phyloP scores from a whole-genome alignment of 2,113 vertebrate genomes.

The Spheniscus mendiculus region DNA sequence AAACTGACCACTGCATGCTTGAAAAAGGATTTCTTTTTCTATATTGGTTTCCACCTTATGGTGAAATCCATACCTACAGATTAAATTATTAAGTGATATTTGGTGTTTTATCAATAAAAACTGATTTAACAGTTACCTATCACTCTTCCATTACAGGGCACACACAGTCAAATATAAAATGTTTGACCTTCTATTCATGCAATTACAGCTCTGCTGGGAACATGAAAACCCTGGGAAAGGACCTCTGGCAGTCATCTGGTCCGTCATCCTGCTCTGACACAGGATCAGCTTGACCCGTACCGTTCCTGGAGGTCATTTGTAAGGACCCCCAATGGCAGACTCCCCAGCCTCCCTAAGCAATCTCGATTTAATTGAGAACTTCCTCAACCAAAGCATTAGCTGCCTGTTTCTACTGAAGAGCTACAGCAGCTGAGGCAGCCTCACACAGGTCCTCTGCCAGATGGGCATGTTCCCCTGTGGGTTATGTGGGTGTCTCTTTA shows the following conservation, averaged over 20 bases:
- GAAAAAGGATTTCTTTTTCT: not conserved
- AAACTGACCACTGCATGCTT: not conserved
- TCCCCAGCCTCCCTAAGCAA: not conserved
- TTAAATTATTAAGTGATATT: constrained; percentile 3
- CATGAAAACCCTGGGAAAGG: not conserved
- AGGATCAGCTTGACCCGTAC: not conserved
- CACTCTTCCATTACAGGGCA: not conserved
- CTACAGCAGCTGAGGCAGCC: not conserved
- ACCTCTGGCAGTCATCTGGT: not conserved
- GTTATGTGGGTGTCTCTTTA: not conserved
- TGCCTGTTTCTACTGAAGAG: not conserved
- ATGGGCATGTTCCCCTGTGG: not conserved
- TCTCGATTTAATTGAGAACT: not conserved
- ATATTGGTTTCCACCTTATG: not conserved
- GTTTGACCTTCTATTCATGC: not conserved
- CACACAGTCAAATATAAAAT: not conserved
- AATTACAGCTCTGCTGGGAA: not conserved
- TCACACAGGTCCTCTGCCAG: not conserved
- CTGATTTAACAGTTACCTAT: not conserved
- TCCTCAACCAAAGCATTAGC: constrained; percentile 1
- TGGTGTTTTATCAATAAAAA: not conserved
- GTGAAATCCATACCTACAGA: not conserved
- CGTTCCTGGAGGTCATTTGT: not conserved
- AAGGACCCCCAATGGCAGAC: not conserved
- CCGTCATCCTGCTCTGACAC: not conserved